phyloP scores from a whole-genome alignment of 2,888 invertebrate genomes.

The Netelia inedita region DNA sequence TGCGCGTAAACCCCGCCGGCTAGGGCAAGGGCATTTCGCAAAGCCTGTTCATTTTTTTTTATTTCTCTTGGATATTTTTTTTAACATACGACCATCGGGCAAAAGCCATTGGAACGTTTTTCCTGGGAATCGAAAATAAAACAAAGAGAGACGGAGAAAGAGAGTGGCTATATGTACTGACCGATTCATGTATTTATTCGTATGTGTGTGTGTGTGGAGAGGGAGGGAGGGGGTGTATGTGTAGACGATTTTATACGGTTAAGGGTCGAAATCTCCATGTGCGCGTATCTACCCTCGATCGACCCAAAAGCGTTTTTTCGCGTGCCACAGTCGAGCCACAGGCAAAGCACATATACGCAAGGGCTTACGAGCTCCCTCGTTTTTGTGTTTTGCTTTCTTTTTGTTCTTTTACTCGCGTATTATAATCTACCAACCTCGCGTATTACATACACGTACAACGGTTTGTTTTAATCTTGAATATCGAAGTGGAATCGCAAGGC shows the following conservation, averaged over 20 bases:
- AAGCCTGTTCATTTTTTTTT: constrained; percentile 45
- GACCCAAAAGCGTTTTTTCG: constrained; percentile 58
- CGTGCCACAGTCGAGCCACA: constrained; percentile 27
- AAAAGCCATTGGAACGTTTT: constrained; percentile 71
- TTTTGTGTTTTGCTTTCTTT: no score
- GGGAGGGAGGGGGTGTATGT: neutral
- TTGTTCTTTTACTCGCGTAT: no score
- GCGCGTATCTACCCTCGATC: constrained; percentile 37
- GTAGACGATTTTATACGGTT: neutral
- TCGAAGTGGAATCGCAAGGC: no score
- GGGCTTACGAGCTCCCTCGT: constrained; percentile 25
- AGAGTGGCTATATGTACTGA: neutral
- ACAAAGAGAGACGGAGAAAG: constrained; percentile 10
- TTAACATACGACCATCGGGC: constrained; percentile 71
- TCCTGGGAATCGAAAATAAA: constrained; percentile 65
- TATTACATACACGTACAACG: no score
- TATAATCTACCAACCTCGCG: no score
- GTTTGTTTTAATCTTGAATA: no score
- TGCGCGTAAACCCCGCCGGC: constrained; percentile 31
- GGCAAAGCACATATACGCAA: neutral
- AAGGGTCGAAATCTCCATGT: constrained; percentile 19
- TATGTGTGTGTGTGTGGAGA: neutral
- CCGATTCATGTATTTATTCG: neutral
- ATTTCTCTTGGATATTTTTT: constrained; percentile 56
- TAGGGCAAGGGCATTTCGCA: constrained; percentile 59